Evolutionary conservation across 2,113 vertebrate genomes (phyloP).

Genomic region (Elanoides forficatus): DNA sequence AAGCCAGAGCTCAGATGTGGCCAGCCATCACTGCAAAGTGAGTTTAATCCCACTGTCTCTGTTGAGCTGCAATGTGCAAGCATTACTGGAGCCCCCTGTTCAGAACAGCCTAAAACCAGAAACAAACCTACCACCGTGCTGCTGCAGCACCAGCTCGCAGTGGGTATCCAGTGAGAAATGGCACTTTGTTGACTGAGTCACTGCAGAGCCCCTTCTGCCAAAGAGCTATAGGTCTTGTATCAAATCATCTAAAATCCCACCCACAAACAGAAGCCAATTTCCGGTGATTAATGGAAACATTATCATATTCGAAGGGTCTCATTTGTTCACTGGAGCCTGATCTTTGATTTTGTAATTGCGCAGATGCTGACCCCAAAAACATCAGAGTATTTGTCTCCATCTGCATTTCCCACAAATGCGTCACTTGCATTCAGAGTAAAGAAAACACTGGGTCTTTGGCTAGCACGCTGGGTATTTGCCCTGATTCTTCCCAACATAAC

Average conservation of each 20-base stretch:
- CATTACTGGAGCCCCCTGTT: neutral
- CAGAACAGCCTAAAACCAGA: neutral
- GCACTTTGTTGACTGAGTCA: neutral
- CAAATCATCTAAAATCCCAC: neutral
- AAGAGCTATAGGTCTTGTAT: neutral
- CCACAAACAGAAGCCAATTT: neutral
- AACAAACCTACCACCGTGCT: neutral
- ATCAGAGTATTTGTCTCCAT: neutral
- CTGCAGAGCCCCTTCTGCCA: neutral
- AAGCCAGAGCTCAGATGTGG: neutral
- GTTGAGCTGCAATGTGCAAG: neutral
- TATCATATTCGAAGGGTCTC: neutral
- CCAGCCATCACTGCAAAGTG: neutral
- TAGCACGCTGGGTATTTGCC: rapidly evolving
- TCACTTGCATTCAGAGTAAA: rapidly evolving
- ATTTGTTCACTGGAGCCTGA: neutral
- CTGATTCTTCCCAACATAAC: neutral
- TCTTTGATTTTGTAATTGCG: neutral
- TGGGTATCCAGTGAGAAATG: neutral
- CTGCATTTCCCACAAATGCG: rapidly evolving
- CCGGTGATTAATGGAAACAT: neutral
- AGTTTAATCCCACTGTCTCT: neutral
- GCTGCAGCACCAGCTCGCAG: neutral
- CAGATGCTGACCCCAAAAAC: neutral
- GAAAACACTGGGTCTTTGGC: neutral